phyloP scores from a whole-genome alignment of 1,140 invertebrate species.

The Bombus difficillimus region DNA sequence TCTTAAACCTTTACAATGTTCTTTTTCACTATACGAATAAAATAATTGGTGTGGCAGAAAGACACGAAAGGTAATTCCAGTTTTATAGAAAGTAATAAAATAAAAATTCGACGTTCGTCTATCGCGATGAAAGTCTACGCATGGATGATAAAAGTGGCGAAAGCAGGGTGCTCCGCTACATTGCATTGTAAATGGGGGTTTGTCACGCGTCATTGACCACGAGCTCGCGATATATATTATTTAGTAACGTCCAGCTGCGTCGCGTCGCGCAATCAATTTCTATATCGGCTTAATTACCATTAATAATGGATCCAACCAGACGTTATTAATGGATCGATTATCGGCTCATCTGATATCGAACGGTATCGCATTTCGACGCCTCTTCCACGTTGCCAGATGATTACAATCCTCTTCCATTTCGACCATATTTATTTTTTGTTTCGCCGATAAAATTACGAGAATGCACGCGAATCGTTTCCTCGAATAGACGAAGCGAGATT shows the following conservation, averaged over 20 bases:
- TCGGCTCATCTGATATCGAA: constrained; percentile 46
- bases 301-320: constrained; percentile 48
- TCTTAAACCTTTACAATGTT: no score
- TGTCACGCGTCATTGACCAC: constrained; percentile 66
- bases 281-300: constrained; percentile 60
- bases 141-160: constrained; percentile 39
- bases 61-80: no score
- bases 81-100: neutral
- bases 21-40: no score
- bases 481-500: neutral
- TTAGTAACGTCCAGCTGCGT: constrained; percentile 50
- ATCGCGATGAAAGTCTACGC: neutral
- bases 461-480: constrained; percentile 6
- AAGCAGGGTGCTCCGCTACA: constrained; percentile 33
- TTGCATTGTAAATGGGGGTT: constrained; percentile 39
- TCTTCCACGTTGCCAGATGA: neutral
- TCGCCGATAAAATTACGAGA: neutral
- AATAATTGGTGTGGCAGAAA: no score
- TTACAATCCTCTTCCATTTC: neutral
- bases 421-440: neutral
- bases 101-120: neutral
- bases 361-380: constrained; percentile 4
- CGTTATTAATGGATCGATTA: constrained; percentile 59
- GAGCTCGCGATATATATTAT: constrained; percentile 56
- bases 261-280: constrained; percentile 56